Evolutionary conservation across 2,797 vertebrate genomes (phyloP), one percentile per base, ranked within the genome.

Genomic region (Poecilia velifera): DNA sequence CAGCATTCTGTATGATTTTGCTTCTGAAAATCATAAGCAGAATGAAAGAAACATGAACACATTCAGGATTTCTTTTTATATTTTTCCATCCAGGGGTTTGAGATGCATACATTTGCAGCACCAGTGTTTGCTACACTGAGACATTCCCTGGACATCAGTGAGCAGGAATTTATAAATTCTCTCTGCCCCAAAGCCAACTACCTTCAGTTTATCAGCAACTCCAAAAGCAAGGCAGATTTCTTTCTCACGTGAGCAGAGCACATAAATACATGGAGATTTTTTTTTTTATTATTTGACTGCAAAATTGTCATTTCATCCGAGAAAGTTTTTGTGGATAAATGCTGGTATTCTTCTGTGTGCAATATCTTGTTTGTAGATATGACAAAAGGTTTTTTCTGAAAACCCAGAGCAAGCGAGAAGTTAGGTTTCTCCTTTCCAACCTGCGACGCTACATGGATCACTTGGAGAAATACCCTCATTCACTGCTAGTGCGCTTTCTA

Each of bases 301-400:
- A 53, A 22, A 22, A 22, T 4, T 49, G 47, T 49, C 10, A 49
- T 55, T 55, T 55, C 7, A n/a, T 3, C 10, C 9, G 0, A 45
- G 46, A 47, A 16, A 16, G 0, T 47, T 51, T 51, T 51, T 51
- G 4, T 59, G n/a, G 13, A 59, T 59, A 14, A 31, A 72, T 1
- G 5, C 45, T 72, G 41, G 25, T 46, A 31, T 18, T 72, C 3
- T 8, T 47, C 47, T 51, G n/a, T 72, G n/a, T n/a, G n/a, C 13
- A 6, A 28, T 4, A 28, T 28, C 1, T 13, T 1, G 3, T 68
- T 84, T 77, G 62, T 25, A 97, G 96, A 77, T 94, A 96, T 2
- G 95, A 97, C 87, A 97, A 96, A 80, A 93, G 95, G 68, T 96
- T 96, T 80, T 97, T 97, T 90, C 82, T 97, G 73, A 97, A 97